Percentiles rank a stretch among this genome's conserved stretches.
Conservation (phyloP, 2,113 vertebrate genomes). For the Otus sunia region DNA sequence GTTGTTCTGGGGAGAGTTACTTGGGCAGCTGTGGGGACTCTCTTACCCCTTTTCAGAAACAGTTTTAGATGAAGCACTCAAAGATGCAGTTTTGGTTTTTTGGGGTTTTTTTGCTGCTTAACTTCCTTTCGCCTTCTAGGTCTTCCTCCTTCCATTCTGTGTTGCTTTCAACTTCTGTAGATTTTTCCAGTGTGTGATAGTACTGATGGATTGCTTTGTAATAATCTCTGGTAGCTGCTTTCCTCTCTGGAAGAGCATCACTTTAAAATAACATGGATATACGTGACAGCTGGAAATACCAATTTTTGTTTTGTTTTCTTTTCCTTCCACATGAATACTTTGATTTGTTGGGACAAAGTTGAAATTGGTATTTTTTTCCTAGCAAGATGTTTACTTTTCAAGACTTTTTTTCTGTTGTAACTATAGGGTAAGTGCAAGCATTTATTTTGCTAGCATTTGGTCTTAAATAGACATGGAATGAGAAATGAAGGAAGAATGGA, state of each 20-base stretch:
- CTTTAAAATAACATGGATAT: not conserved
- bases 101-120: not conserved
- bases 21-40: not conserved
- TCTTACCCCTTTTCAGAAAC: not conserved
- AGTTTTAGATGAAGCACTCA: not conserved
- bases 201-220: not conserved
- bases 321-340: not conserved
- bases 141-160: not conserved
- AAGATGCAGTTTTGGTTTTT: not conserved
- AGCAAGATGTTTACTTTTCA: not conserved
- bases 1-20: slow-evolving; percentile 22
- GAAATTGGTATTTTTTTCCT: not conserved
- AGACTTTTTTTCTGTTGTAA: not conserved
- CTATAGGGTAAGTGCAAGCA: not conserved
- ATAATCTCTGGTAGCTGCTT: not conserved
- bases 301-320: not conserved
- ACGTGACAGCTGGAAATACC: not conserved
- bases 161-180: not conserved
- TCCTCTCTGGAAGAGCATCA: not conserved
- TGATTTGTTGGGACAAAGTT: not conserved
- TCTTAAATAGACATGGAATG: not conserved
- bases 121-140: not conserved
- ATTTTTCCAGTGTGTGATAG: not conserved
- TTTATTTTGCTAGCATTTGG: not conserved
- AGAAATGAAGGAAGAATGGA: not conserved